phyloP scores from a whole-genome alignment of 1,140 invertebrate species.

The Leguminivora glycinivorella region DNA sequence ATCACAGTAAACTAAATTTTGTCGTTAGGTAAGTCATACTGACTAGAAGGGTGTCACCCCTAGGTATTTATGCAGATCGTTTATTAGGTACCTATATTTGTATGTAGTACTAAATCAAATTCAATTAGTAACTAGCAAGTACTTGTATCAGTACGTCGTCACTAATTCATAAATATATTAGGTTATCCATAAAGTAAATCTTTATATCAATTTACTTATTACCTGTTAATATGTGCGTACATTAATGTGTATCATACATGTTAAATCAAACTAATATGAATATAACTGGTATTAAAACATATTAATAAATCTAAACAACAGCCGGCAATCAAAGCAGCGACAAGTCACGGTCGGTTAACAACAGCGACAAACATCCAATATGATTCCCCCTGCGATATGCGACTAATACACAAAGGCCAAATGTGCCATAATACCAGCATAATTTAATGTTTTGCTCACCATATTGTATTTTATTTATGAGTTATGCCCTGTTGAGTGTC shows the following conservation, averaged over 20 bases:
- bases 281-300: not conserved
- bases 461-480: constrained; percentile 81
- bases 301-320: constrained; percentile 24
- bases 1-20: too few species aligned
- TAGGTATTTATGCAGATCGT: too few species aligned
- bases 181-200: too few species aligned
- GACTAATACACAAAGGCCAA: constrained; percentile 77
- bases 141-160: too few species aligned
- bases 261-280: not conserved
- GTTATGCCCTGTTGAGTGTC: constrained; percentile 67
- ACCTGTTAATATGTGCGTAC: too few species aligned
- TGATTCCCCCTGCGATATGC: constrained; percentile 60
- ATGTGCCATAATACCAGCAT: constrained; percentile 80
- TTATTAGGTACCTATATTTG: too few species aligned
- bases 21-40: too few species aligned
- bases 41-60: too few species aligned
- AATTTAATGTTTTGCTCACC: constrained; percentile 80
- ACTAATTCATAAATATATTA: too few species aligned
- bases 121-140: too few species aligned
- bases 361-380: constrained; percentile 58
- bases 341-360: constrained; percentile 55
- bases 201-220: too few species aligned
- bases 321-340: constrained; percentile 42
- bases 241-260: not conserved
- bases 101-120: too few species aligned